These are phyloP conservation scores for Sinocyclocheilus anshuiensis DNA, from an alignment of 2,113 vertebrate genomes.

Conservation along the genomic window DNA sequence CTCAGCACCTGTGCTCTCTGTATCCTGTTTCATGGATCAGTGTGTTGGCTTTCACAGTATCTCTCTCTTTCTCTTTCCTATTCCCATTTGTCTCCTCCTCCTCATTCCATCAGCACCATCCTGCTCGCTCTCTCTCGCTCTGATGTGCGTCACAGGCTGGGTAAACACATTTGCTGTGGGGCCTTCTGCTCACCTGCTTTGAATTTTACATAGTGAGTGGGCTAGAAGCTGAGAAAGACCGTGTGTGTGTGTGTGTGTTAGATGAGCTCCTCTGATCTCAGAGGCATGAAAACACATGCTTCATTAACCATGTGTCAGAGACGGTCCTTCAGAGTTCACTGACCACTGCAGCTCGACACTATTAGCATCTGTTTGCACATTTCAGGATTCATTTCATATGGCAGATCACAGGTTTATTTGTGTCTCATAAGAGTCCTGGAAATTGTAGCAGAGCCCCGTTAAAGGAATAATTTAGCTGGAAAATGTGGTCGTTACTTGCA, in stretches of 20 bases:
- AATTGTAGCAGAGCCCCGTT: background rate
- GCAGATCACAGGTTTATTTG: background rate
- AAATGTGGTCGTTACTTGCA: background rate
- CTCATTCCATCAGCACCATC: conserved; percentile 14
- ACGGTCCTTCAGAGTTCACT: conserved; percentile 33
- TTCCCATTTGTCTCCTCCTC: conserved; percentile 24
- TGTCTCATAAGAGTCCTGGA: background rate
- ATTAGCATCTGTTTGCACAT: conserved; percentile 13
- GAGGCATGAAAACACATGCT: conserved; percentile 20
- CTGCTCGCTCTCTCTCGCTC: conserved; percentile 7
- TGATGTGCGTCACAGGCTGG: conserved; percentile 33
- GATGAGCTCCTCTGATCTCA: conserved; percentile 33
- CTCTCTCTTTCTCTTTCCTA: conserved; percentile 29
- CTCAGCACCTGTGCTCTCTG: background rate
- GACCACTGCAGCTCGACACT: conserved; percentile 16
- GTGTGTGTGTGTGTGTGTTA: conserved; percentile 1
- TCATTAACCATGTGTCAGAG: conserved; percentile 28
- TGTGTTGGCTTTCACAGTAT: conserved; percentile 22
- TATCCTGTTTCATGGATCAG: conserved; percentile 42
- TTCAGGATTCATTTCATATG: conserved; percentile 10
- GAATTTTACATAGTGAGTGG: conserved; percentile 29
- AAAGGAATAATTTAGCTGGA: background rate
- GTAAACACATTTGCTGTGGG: conserved; percentile 28
- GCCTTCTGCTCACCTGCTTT: conserved; percentile 32
- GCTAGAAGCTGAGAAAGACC: background rate